Percentiles rank a stretch among this genome's conserved stretches.
Evolutionary conservation across 2,888 invertebrate genomes (phyloP).

Genomic region (Lasius fuliginosus): DNA sequence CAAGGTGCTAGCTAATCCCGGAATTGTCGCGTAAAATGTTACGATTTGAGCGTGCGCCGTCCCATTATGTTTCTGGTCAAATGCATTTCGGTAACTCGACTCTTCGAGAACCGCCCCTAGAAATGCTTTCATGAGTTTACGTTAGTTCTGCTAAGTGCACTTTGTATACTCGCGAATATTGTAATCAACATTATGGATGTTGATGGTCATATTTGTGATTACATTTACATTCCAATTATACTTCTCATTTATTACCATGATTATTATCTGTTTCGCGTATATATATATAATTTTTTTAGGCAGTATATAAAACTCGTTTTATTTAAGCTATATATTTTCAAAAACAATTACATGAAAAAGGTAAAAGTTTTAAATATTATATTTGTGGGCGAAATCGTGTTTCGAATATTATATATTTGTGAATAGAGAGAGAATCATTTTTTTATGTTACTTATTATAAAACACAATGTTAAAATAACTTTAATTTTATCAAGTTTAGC

Average conservation of each 20-base stretch:
- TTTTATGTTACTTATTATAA: background rate
- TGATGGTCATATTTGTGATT: slow-evolving; percentile 14
- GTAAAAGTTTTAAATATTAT: background rate
- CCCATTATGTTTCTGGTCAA: slow-evolving; percentile 44
- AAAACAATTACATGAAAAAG: background rate
- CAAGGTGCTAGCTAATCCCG: slow-evolving; percentile 51
- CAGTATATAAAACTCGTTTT: background rate
- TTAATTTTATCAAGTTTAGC: background rate
- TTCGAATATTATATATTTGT: background rate
- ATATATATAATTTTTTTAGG: background rate
- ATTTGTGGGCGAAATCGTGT: background rate
- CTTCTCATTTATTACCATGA: background rate
- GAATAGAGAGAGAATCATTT: background rate
- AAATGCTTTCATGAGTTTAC: slow-evolving; percentile 30
- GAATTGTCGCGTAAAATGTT: slow-evolving; percentile 57
- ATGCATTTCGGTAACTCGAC: slow-evolving; percentile 41
- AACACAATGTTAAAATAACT: slow-evolving; percentile 6
- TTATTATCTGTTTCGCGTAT: background rate
- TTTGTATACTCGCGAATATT: slow-evolving; percentile 40
- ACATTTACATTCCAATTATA: background rate
- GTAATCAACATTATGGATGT: slow-evolving; percentile 23
- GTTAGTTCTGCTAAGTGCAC: slow-evolving; percentile 43
- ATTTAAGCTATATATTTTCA: background rate
- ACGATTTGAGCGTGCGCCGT: slow-evolving; percentile 34
- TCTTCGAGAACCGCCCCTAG: slow-evolving; percentile 29